phyloP scores from a whole-genome alignment of 2,797 vertebrate genomes.

The Danio kyathit region DNA sequence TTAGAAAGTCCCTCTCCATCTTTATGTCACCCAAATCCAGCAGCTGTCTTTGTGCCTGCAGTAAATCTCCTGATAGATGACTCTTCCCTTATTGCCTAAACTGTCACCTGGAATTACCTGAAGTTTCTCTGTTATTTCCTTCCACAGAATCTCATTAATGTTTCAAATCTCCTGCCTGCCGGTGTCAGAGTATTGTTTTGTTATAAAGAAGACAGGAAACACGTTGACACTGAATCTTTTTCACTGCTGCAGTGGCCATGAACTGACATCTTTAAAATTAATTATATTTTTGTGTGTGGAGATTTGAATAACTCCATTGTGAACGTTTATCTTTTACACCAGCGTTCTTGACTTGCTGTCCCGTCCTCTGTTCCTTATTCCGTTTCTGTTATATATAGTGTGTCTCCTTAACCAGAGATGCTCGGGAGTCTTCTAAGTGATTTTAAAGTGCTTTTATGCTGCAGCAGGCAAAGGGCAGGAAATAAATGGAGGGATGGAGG shows the following conservation, averaged over 20 bases:
- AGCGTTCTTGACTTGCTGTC: conserved; percentile 14
- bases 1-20: conserved; percentile 14
- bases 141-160: conserved; percentile 53
- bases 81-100: conserved; percentile 54
- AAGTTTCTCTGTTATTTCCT: conserved; percentile 42
- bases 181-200: conserved; percentile 39
- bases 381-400: conserved; percentile 45
- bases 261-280: background rate
- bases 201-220: conserved; percentile 19
- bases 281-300: background rate
- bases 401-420: conserved; percentile 26
- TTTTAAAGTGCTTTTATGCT: conserved; percentile 64
- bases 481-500: conserved; percentile 31
- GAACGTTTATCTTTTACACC: background rate
- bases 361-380: conserved; percentile 17
- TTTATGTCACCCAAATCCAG: conserved; percentile 30
- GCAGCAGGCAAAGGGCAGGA: conserved; percentile 38
- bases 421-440: conserved; percentile 44
- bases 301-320: conserved; percentile 7
- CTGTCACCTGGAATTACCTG: conserved; percentile 52
- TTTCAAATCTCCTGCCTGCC: conserved; percentile 48
- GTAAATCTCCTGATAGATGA: conserved; percentile 46
- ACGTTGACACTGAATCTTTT: background rate
- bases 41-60: conserved; percentile 44
- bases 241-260: conserved; percentile 22